A percentile compares a stretch with the other conserved stretches of the same genome.
phyloP scores from a whole-genome alignment of 2,113 vertebrate genomes.

The Elaphurus davidianus region DNA sequence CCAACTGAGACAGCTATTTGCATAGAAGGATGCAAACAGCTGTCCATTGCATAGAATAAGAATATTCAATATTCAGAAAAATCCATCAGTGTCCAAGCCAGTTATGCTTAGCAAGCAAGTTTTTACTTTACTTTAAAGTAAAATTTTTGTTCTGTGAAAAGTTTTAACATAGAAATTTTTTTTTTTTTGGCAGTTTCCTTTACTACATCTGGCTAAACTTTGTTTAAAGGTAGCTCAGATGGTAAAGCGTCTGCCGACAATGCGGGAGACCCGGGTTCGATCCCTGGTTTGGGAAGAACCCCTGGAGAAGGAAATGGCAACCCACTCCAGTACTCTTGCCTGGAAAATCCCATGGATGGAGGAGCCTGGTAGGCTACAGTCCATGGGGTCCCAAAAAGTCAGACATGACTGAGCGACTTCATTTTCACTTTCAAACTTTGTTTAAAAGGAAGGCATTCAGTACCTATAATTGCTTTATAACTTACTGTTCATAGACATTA shows the following conservation, averaged over 20 bases:
- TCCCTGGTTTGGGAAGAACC: too few relatives aligned
- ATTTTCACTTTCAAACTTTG: neutral
- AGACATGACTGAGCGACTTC: too few relatives aligned
- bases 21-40: neutral
- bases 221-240: neutral
- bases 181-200: constrained; percentile 5
- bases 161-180: neutral
- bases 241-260: too few relatives aligned
- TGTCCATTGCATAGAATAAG: neutral
- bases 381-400: too few relatives aligned
- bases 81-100: neutral
- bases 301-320: too few relatives aligned
- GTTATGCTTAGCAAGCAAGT: neutral
- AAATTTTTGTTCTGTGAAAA: neutral
- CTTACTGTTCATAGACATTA: neutral
- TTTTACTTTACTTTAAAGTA: neutral
- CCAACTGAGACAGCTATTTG: neutral
- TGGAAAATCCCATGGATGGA: too few relatives aligned
- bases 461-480: neutral
- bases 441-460: neutral
- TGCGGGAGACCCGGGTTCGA: too few relatives aligned
- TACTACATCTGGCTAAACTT: constrained; percentile 6
- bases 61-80: neutral
- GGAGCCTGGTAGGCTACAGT: too few relatives aligned
- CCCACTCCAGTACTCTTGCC: too few relatives aligned